Conservation (phyloP, 1,140 invertebrate genomes). For the Uloborus diversus region DNA sequence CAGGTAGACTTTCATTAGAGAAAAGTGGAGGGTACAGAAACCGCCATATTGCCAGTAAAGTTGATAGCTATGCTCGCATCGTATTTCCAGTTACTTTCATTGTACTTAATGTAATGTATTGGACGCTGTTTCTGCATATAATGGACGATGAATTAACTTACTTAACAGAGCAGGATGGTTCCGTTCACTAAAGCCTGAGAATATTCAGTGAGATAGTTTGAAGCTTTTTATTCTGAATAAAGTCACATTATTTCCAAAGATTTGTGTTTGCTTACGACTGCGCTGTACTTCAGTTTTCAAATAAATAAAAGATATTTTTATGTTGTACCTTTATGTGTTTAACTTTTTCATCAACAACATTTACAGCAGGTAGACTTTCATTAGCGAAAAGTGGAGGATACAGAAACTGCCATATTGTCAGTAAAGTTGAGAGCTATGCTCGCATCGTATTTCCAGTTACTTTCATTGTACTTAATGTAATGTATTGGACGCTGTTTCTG, state of each 20-base stretch:
- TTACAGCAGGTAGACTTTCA: conserved; percentile 29
- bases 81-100: conserved; percentile 69
- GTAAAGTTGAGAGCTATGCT: conserved; percentile 69
- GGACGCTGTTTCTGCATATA: conserved; percentile 65
- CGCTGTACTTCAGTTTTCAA: too few relatives aligned
- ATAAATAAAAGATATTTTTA: too few relatives aligned
- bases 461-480: conserved; percentile 68
- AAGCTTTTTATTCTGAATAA: too few relatives aligned
- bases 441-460: conserved; percentile 68
- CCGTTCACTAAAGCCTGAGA: too few relatives aligned
- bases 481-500: conserved; percentile 69
- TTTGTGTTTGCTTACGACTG: too few relatives aligned
- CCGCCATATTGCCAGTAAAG: conserved; percentile 62
- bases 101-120: conserved; percentile 69
- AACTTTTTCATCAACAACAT: too few relatives aligned
- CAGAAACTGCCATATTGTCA: conserved; percentile 57
- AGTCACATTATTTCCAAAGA: too few relatives aligned
- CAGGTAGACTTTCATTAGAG: conserved; percentile 39
- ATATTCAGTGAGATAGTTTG: too few relatives aligned
- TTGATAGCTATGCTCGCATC: conserved; percentile 69
- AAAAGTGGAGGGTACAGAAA: conserved; percentile 43
- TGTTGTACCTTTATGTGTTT: too few relatives aligned
- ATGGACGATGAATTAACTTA: conserved; percentile 56
- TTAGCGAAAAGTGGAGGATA: conserved; percentile 40
- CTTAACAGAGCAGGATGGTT: not conserved